Evolutionary conservation across 37 sponge, comb jelly and placozoan species (phyloP).

Genomic region (Tethya wilhelma): DNA sequence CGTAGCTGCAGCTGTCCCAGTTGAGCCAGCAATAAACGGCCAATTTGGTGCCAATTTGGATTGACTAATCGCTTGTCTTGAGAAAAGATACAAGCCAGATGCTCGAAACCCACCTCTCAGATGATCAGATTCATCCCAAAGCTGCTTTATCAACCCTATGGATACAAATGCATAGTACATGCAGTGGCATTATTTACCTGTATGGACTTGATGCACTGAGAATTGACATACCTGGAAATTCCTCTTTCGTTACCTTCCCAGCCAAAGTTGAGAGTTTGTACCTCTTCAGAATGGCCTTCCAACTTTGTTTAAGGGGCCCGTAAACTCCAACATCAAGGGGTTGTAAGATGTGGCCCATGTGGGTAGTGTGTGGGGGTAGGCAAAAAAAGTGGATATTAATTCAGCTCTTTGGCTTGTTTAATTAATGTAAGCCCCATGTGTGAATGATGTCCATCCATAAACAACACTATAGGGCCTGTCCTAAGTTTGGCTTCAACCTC

Average conservation of each 20-base stretch:
- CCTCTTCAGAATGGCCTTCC: neutral
- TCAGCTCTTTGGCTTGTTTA: neutral
- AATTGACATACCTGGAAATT: conserved; percentile 19
- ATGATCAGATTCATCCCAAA: neutral
- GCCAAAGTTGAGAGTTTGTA: neutral
- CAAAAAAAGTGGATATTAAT: neutral
- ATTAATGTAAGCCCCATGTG: neutral
- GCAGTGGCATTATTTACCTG: too few relatives aligned
- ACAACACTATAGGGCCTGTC: too few relatives aligned
- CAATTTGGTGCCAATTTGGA: too few relatives aligned
- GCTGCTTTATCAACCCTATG: neutral
- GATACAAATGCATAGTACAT: too few relatives aligned
- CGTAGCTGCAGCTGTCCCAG: too few relatives aligned
- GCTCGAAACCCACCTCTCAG: too few relatives aligned
- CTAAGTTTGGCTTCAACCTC: too few relatives aligned
- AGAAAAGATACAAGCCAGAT: too few relatives aligned
- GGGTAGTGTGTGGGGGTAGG: conserved; percentile 13
- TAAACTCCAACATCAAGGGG: conserved; percentile 14
- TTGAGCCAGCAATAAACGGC: too few relatives aligned
- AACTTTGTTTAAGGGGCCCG: conserved; percentile 1
- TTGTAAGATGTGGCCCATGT: conserved; percentile 19
- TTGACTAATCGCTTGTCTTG: too few relatives aligned
- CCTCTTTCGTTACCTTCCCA: neutral
- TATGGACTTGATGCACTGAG: too few relatives aligned
- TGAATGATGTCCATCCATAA: conserved; percentile 17